phyloP scores from a whole-genome alignment of 2,113 vertebrate genomes.

The Sphyrna mokarran region DNA sequence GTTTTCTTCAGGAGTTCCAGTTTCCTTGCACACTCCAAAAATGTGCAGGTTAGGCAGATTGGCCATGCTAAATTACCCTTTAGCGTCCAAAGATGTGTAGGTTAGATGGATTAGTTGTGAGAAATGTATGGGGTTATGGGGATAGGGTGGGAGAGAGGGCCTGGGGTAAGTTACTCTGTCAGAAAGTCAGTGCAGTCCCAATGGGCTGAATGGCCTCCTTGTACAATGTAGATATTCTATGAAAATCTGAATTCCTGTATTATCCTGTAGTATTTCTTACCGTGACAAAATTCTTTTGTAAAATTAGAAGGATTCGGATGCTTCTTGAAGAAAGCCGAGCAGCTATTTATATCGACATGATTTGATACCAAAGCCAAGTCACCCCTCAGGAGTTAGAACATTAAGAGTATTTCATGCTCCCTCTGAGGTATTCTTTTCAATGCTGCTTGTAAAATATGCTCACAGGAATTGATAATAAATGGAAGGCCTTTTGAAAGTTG shows the following conservation, averaged over 20 bases:
- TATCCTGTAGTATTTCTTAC: background rate
- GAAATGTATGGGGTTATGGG: too few species aligned
- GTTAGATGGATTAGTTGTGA: too few species aligned
- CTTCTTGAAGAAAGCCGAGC: background rate
- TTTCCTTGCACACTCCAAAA: too few species aligned
- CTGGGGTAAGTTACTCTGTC: too few species aligned
- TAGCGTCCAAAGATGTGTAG: too few species aligned
- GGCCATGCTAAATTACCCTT: too few species aligned
- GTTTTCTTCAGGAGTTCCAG: too few species aligned
- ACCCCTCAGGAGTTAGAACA: slow-evolving; percentile 6
- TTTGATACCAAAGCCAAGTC: slow-evolving; percentile 6
- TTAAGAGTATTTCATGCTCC: slow-evolving; percentile 2
- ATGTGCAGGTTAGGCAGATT: too few species aligned
- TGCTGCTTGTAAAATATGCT: background rate
- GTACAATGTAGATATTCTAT: too few species aligned
- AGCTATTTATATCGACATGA: background rate
- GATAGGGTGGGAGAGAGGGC: too few species aligned
- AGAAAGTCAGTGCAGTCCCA: too few species aligned
- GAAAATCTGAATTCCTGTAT: background rate
- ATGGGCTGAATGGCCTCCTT: too few species aligned
- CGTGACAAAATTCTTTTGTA: background rate
- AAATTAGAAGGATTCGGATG: slow-evolving; percentile 1
- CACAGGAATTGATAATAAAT: slow-evolving; percentile 26
- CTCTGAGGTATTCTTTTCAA: slow-evolving; percentile 28
- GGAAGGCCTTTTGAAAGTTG: slow-evolving; percentile 1